Percentiles rank a stretch among this genome's conserved stretches.
Evolutionary conservation across 2,113 vertebrate species (phyloP).

Genomic region (Anguilla japonica): DNA sequence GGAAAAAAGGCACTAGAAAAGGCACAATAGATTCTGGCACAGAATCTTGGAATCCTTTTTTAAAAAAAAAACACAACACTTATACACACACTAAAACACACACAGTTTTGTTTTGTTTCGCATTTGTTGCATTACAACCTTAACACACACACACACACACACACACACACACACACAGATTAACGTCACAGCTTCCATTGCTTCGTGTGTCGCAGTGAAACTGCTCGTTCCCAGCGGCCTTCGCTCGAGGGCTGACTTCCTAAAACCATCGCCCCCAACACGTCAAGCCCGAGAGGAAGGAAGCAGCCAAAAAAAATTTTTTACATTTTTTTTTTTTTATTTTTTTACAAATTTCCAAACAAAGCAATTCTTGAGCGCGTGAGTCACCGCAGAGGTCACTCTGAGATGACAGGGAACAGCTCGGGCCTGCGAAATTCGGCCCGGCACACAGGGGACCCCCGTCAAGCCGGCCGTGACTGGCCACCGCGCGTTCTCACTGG

Average conservation of each 20-base stretch:
- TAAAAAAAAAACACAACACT: too few species aligned
- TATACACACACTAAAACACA: too few species aligned
- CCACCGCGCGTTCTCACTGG: neutral
- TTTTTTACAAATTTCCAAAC: neutral
- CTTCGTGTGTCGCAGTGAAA: neutral
- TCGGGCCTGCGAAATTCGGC: neutral
- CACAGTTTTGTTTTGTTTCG: too few species aligned
- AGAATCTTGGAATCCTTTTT: too few species aligned
- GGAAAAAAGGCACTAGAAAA: too few species aligned
- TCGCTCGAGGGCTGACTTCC: neutral
- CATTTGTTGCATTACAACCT: too few species aligned
- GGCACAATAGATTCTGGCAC: too few species aligned
- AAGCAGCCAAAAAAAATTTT: neutral
- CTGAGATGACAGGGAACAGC: neutral
- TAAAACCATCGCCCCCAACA: constrained; percentile 4
- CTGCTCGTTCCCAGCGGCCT: neutral
- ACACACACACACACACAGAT: neutral
- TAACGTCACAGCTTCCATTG: neutral
- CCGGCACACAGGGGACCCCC: neutral
- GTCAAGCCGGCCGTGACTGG: neutral
- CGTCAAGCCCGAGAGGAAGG: neutral
- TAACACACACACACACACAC: neutral
- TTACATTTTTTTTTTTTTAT: neutral
- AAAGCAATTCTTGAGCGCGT: neutral
- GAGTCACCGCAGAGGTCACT: neutral